A percentile compares a stretch with the other conserved stretches of the same genome.
These are phyloP conservation scores for Troides aeacus DNA, from an alignment of 2,888 invertebrate species.

Conservation along the genomic window DNA sequence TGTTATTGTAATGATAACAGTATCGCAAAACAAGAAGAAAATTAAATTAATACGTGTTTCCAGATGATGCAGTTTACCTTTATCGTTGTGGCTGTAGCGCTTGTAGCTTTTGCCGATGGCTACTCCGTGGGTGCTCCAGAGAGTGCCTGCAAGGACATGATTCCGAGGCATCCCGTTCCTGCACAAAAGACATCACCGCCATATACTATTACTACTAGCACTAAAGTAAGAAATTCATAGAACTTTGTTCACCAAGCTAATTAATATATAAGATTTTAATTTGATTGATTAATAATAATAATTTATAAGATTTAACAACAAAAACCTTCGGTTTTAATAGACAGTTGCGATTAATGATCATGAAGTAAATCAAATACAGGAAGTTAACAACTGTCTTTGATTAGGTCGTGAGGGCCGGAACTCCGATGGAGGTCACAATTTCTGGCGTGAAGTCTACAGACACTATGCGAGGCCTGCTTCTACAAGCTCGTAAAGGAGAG, in stretches of 20 bases:
- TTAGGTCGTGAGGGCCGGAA: slow-evolving; percentile 63
- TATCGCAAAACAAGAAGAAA: background rate
- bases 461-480: slow-evolving; percentile 82
- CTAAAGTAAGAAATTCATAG: slow-evolving; percentile 49
- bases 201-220: slow-evolving; percentile 76
- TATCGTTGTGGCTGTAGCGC: slow-evolving; percentile 47
- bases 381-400: slow-evolving; percentile 15
- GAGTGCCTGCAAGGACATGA: slow-evolving; percentile 83
- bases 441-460: slow-evolving; percentile 66
- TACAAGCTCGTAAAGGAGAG: slow-evolving; percentile 82
- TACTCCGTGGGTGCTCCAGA: slow-evolving; percentile 84
- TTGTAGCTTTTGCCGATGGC: slow-evolving; percentile 58
- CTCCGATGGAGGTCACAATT: slow-evolving; percentile 75
- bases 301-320: background rate
- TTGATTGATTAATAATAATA: no score
- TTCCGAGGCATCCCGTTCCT: slow-evolving; percentile 82
- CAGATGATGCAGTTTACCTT: slow-evolving; percentile 50
- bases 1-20: slow-evolving; percentile 37
- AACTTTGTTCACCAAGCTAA: background rate
- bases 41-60: slow-evolving; percentile 8
- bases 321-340: background rate
- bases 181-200: slow-evolving; percentile 80
- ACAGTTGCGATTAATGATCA: background rate
- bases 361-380: slow-evolving; percentile 5
- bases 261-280: background rate